Percentiles rank a stretch among this genome's conserved stretches.
These are phyloP conservation scores for Polia nebulosa DNA, from an alignment of 2,888 invertebrate species.

Conservation along the genomic window DNA sequence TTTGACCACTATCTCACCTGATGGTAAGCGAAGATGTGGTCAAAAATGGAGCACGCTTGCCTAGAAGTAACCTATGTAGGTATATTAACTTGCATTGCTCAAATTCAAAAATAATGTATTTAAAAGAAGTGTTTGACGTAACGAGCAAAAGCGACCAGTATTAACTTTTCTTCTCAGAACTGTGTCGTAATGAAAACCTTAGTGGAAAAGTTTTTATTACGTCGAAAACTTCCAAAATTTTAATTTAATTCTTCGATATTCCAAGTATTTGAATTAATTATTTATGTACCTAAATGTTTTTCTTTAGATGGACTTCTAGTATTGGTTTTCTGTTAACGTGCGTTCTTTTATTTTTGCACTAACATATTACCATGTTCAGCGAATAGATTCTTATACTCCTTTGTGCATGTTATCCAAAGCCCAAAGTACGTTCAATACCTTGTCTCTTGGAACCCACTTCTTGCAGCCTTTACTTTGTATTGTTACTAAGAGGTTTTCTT, in stretches of 20 bases:
- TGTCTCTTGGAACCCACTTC: conserved; percentile 37
- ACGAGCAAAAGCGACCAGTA: conserved; percentile 5
- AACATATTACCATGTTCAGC: neutral
- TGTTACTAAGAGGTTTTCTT: conserved; percentile 68
- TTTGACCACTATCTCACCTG: too few species aligned
- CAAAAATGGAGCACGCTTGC: too few species aligned
- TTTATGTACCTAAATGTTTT: conserved; percentile 13
- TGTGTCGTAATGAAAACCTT: conserved; percentile 27
- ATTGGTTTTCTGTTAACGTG: neutral
- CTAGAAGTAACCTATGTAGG: too few species aligned
- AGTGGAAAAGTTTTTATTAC: conserved; percentile 23
- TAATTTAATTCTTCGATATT: conserved; percentile 15
- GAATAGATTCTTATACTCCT: conserved; percentile 2
- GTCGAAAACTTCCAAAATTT: conserved; percentile 20
- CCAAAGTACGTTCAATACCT: conserved; percentile 40
- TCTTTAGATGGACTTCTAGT: neutral
- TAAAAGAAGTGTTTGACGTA: conserved; percentile 3
- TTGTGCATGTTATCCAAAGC: conserved; percentile 31
- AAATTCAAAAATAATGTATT: neutral
- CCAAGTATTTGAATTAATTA: conserved; percentile 4
- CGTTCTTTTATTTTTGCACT: neutral
- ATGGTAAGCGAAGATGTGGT: too few species aligned
- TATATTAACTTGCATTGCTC: too few species aligned
- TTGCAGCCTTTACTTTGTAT: conserved; percentile 64
- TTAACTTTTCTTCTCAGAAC: conserved; percentile 45